A percentile compares a stretch with the other conserved stretches of the same genome.
These are phyloP conservation scores for Zaprionus tsacasi DNA, from an alignment of 1,140 invertebrate genomes.

Conservation along the genomic window DNA sequence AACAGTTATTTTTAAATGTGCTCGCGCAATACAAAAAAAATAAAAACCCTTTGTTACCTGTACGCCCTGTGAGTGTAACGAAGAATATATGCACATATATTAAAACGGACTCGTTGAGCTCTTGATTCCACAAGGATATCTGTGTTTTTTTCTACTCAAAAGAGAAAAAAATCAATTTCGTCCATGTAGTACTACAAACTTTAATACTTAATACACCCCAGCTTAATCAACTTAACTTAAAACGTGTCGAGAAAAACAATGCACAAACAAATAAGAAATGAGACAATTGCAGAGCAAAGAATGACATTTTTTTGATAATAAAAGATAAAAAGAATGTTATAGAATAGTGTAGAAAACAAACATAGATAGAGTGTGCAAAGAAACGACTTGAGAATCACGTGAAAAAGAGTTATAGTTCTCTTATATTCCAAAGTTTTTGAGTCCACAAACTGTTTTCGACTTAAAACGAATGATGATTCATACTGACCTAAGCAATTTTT, in stretches of 20 bases:
- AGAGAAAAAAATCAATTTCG: neutral
- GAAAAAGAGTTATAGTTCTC: neutral
- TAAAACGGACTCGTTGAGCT: neutral
- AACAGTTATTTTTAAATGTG: constrained; percentile 1
- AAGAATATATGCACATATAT: neutral
- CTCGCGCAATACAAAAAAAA: neutral
- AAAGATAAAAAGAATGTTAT: too few species aligned
- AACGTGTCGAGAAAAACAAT: neutral
- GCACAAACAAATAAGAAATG: neutral
- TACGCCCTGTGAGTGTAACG: neutral
- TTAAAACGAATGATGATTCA: neutral
- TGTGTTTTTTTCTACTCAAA: neutral
- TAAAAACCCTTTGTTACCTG: neutral
- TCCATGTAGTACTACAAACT: too few species aligned
- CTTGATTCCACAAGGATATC: neutral
- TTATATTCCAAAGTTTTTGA: neutral
- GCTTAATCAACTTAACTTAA: neutral
- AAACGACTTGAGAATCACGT: neutral
- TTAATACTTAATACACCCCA: neutral
- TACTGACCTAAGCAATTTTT: neutral
- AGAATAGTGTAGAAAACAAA: too few species aligned
- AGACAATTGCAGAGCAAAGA: neutral
- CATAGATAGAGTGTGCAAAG: neutral
- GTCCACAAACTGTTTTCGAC: neutral
- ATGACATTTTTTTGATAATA: neutral